A percentile compares a stretch with the other conserved stretches of the same genome.
phyloP scores from a whole-genome alignment of 2,113 vertebrate species.

The Cyanoderma ruficeps region DNA sequence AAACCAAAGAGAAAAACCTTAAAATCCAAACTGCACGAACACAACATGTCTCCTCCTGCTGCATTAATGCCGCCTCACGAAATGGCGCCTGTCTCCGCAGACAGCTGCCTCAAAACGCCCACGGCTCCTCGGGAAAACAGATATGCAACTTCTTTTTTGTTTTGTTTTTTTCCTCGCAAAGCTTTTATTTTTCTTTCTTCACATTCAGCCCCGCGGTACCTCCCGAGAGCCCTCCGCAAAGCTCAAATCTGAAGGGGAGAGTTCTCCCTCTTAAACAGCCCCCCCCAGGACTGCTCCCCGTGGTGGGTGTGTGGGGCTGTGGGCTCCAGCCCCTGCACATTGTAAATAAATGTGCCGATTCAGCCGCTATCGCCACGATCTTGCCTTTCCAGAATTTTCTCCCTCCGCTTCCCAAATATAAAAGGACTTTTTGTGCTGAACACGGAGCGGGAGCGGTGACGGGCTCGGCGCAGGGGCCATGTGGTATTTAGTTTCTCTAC shows the following conservation, averaged over 20 bases:
- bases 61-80: neutral
- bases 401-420: slow-evolving; percentile 32
- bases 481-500: slow-evolving; percentile 61
- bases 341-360: neutral
- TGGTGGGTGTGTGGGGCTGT: neutral
- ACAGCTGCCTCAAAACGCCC: neutral
- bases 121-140: neutral
- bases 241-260: neutral
- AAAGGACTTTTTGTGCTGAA: slow-evolving; percentile 33
- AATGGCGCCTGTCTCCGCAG: slow-evolving; percentile 49
- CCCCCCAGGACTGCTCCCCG: neutral
- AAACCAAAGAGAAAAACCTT: neutral
- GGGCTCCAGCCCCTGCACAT: neutral
- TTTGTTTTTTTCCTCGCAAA: neutral
- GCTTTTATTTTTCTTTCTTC: neutral
- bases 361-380: neutral
- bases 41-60: slow-evolving; percentile 30
- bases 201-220: neutral
- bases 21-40: neutral
- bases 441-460: neutral
- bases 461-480: slow-evolving; percentile 23
- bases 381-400: slow-evolving; percentile 39
- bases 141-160: neutral
- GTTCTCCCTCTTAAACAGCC: neutral
- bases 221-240: neutral